phyloP scores from a whole-genome alignment of 23 tunicate genomes.

The Oikopleura vanhoeffeni region DNA sequence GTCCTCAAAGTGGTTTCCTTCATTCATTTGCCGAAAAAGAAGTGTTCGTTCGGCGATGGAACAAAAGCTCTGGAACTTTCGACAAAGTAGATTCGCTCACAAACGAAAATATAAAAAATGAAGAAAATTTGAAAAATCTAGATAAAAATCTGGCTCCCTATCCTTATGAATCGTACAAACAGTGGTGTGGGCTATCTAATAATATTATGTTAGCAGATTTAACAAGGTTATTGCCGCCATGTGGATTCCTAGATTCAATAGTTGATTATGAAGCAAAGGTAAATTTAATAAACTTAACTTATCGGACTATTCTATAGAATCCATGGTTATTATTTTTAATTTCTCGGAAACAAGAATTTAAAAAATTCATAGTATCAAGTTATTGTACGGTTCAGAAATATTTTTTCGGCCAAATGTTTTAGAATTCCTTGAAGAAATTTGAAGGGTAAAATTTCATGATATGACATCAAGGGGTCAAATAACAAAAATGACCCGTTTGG shows the following conservation, averaged over 20 bases:
- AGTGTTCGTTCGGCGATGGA: slow-evolving; percentile 44
- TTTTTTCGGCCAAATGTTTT: no score
- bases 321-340: no score
- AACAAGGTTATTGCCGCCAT: slow-evolving; percentile 27
- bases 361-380: no score
- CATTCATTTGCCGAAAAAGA: slow-evolving; percentile 41
- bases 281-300: no score
- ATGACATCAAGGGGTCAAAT: no score
- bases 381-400: no score
- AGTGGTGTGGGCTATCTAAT: slow-evolving; percentile 54
- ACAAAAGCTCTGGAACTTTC: slow-evolving; percentile 24
- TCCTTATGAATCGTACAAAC: slow-evolving; percentile 51
- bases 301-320: no score
- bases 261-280: neutral
- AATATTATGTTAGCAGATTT: slow-evolving; percentile 17
- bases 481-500: no score
- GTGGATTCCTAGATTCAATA: slow-evolving; percentile 32
- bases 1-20: slow-evolving; percentile 72
- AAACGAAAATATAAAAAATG: slow-evolving; percentile 18
- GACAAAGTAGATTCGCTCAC: slow-evolving; percentile 3
- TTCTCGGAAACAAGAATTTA: no score
- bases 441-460: no score
- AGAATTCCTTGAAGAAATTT: no score
- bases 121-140: slow-evolving; percentile 22
- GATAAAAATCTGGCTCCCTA: slow-evolving; percentile 59